Conservation (phyloP, 2,797 vertebrate species). For the Siniperca undulata region DNA sequence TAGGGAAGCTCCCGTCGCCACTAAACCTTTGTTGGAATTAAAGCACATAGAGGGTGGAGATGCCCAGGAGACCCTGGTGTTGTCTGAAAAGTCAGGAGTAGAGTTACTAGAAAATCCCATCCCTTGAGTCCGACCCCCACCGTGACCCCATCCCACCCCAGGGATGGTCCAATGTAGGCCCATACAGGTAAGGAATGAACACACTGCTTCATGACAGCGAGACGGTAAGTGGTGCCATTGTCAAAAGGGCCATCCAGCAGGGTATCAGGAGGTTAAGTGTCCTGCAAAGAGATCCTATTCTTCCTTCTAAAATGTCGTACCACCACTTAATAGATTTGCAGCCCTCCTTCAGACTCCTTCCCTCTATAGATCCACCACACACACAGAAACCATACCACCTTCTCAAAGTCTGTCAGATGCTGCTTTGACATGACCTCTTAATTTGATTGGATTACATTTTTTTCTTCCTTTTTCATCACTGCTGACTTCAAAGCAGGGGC, state of each 20-base stretch:
- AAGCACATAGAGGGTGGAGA: slow-evolving; percentile 74
- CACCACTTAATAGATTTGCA: slow-evolving; percentile 33
- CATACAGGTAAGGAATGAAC: slow-evolving; percentile 84
- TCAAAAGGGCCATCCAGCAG: slow-evolving; percentile 74
- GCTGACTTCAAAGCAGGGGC: slow-evolving; percentile 76
- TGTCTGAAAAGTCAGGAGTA: slow-evolving; percentile 74
- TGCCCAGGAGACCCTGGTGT: slow-evolving; percentile 67
- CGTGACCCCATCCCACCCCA: slow-evolving; percentile 57
- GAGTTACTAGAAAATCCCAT: slow-evolving; percentile 76
- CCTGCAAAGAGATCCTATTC: slow-evolving; percentile 82
- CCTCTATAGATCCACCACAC: neutral
- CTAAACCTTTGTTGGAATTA: slow-evolving; percentile 86
- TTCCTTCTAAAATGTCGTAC: slow-evolving; percentile 70
- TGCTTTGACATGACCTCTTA: slow-evolving; percentile 61
- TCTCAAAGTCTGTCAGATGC: slow-evolving; percentile 41
- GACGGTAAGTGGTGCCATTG: slow-evolving; percentile 81
- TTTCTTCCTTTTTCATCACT: slow-evolving; percentile 63
- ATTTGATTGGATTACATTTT: slow-evolving; percentile 50
- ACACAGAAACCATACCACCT: neutral
- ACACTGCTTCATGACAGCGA: slow-evolving; percentile 70
- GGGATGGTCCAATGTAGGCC: slow-evolving; percentile 61
- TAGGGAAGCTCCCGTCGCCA: slow-evolving; percentile 85
- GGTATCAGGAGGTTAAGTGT: slow-evolving; percentile 87
- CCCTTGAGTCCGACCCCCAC: slow-evolving; percentile 63
- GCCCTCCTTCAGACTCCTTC: slow-evolving; percentile 8